Evolutionary conservation across 2,888 invertebrate genomes (phyloP).

Genomic region (Geophilus truncorum): DNA sequence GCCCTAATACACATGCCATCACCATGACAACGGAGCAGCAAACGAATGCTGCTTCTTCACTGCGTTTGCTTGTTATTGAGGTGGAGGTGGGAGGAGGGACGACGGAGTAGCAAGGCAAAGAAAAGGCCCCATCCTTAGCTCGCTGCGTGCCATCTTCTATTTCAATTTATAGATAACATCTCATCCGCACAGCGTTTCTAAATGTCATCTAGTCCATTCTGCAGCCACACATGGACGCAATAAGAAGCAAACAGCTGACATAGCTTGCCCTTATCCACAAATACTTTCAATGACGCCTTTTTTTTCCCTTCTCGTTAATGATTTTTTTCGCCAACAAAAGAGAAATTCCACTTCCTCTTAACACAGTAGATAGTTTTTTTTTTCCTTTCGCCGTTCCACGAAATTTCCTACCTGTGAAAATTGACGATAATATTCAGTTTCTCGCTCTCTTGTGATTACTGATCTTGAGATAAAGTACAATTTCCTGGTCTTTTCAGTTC

Average conservation of each 20-base stretch:
- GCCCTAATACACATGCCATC: conserved; percentile 20
- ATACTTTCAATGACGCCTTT: not conserved
- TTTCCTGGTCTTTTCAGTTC: conserved; percentile 6
- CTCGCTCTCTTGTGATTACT: conserved; percentile 12
- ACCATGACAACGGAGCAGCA: conserved; percentile 1
- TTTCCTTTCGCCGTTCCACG: not conserved
- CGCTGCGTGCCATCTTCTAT: conserved; percentile 15
- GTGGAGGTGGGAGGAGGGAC: not conserved
- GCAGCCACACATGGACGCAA: conserved; percentile 6
- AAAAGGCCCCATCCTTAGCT: conserved; percentile 13
- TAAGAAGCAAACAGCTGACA: conserved; percentile 16
- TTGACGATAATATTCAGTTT: not conserved
- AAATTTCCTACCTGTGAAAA: conserved; percentile 9
- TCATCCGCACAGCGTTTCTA: conserved; percentile 11
- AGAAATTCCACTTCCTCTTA: not conserved
- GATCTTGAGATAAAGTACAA: conserved; percentile 16
- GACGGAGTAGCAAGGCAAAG: not conserved
- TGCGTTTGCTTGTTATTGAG: conserved; percentile 20
- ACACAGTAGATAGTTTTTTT: not conserved
- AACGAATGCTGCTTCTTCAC: conserved; percentile 15
- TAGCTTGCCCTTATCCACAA: conserved; percentile 12
- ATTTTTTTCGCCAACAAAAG: not conserved
- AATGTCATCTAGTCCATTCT: conserved; percentile 20
- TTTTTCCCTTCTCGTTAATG: not conserved
- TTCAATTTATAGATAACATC: conserved; percentile 20